phyloP scores from a whole-genome alignment of 2,797 vertebrate species.

The Poeciliopsis gracilis region DNA sequence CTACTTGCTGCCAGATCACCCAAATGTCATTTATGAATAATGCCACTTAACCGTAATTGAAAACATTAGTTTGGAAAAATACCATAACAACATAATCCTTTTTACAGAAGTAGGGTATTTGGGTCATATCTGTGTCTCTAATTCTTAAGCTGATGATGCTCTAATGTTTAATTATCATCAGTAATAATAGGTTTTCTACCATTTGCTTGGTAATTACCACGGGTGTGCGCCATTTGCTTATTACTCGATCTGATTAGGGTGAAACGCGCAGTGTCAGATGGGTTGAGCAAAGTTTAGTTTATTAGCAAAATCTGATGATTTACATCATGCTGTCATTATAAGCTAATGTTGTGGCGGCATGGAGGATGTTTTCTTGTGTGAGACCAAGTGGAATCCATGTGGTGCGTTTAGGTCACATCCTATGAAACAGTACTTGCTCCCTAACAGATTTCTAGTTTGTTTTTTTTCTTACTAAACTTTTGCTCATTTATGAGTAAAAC shows the following conservation, averaged over 20 bases:
- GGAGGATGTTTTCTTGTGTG: slow-evolving; percentile 13
- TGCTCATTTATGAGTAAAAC: neutral
- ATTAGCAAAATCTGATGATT: slow-evolving; percentile 56
- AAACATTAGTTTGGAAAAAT: slow-evolving; percentile 61
- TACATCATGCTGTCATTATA: slow-evolving; percentile 37
- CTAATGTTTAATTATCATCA: slow-evolving; percentile 64
- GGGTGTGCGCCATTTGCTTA: slow-evolving; percentile 58
- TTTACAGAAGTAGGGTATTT: slow-evolving; percentile 70
- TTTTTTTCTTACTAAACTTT: neutral
- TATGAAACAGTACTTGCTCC: neutral
- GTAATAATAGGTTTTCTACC: slow-evolving; percentile 52
- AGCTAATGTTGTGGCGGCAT: slow-evolving; percentile 18
- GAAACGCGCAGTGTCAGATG: slow-evolving; percentile 36
- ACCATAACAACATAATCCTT: slow-evolving; percentile 67
- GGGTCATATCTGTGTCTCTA: slow-evolving; percentile 77
- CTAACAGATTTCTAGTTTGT: neutral
- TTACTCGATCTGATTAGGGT: slow-evolving; percentile 59
- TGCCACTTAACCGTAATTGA: slow-evolving; percentile 79
- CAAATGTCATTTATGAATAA: slow-evolving; percentile 74
- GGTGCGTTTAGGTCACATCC: neutral
- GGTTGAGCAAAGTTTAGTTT: slow-evolving; percentile 35
- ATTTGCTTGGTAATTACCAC: slow-evolving; percentile 71
- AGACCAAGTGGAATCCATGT: neutral
- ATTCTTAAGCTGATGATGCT: slow-evolving; percentile 64
- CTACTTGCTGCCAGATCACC: slow-evolving; percentile 70